Conservation (phyloP, 2,113 vertebrate species). For the Anseranas semipalmata region DNA sequence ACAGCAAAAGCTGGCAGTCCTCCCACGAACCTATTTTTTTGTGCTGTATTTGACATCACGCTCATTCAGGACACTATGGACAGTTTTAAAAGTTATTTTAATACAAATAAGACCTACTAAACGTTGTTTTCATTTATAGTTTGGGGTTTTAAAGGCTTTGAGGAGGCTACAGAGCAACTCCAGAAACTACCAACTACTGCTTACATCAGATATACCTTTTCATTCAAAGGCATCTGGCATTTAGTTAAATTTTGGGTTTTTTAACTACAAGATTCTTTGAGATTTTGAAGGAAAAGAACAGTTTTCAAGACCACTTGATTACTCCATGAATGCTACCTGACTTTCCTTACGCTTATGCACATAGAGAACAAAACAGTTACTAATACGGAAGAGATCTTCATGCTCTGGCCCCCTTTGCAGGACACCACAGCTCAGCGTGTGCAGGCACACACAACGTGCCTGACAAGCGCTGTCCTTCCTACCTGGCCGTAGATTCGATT, state of each 20-base stretch:
- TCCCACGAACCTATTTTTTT: accelerated
- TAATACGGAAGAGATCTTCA: accelerated
- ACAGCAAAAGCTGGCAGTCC: background rate
- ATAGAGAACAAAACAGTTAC: accelerated
- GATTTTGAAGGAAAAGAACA: background rate
- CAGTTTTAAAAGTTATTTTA: background rate
- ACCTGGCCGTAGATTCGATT: slow-evolving; percentile 98
- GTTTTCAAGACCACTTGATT: accelerated
- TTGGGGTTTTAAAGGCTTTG: background rate
- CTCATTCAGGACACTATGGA: accelerated
- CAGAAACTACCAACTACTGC: background rate
- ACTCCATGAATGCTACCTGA: accelerated
- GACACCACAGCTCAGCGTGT: accelerated
- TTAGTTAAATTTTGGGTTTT: background rate
- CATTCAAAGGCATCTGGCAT: too few relatives aligned
- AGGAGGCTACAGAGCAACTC: background rate
- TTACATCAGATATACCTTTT: background rate
- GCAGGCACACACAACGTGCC: accelerated
- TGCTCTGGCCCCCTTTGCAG: background rate
- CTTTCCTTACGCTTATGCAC: accelerated
- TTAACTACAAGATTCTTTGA: background rate
- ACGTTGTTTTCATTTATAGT: background rate
- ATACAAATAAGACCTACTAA: background rate
- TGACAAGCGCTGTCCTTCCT: accelerated
- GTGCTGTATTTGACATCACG: accelerated